A percentile compares a stretch with the other conserved stretches of the same genome.
phyloP scores from a whole-genome alignment of 2,113 vertebrate genomes.

The Macaca nemestrina region DNA sequence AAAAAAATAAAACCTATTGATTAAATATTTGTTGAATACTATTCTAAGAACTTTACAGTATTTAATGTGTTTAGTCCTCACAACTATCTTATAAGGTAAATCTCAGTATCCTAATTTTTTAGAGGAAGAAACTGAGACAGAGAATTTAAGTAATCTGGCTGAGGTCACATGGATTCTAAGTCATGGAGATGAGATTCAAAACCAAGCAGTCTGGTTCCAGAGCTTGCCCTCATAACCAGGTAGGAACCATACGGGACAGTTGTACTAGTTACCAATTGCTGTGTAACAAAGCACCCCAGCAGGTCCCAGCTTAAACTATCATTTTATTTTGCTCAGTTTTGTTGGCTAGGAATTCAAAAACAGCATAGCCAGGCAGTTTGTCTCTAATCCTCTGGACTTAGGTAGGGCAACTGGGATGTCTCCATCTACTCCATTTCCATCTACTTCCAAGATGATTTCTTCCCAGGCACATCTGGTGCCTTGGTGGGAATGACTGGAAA shows the following conservation, averaged over 20 bases:
- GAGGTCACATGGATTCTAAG: neutral
- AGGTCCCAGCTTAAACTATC: neutral
- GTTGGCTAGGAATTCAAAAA: neutral
- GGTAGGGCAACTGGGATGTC: neutral
- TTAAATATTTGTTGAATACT: neutral
- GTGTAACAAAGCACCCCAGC: neutral
- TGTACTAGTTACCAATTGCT: neutral
- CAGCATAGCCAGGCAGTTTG: neutral
- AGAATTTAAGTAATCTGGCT: neutral
- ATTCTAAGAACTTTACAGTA: neutral
- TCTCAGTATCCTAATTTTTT: neutral
- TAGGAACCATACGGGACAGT: neutral
- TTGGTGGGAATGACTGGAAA: neutral
- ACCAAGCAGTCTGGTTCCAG: neutral
- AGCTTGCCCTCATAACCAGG: neutral
- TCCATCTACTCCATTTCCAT: neutral
- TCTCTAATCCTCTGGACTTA: neutral
- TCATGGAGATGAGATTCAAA: neutral
- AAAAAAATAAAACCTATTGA: neutral
- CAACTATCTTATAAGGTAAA: neutral
- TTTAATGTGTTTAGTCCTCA: neutral
- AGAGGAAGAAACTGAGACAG: neutral
- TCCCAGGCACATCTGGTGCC: neutral
- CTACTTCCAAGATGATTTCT: neutral
- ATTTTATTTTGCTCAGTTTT: slow-evolving; percentile 22